Percentiles rank a stretch among this genome's conserved stretches.
Evolutionary conservation across 2,113 vertebrate genomes (phyloP).

Genomic region (Anoura caudifer): DNA sequence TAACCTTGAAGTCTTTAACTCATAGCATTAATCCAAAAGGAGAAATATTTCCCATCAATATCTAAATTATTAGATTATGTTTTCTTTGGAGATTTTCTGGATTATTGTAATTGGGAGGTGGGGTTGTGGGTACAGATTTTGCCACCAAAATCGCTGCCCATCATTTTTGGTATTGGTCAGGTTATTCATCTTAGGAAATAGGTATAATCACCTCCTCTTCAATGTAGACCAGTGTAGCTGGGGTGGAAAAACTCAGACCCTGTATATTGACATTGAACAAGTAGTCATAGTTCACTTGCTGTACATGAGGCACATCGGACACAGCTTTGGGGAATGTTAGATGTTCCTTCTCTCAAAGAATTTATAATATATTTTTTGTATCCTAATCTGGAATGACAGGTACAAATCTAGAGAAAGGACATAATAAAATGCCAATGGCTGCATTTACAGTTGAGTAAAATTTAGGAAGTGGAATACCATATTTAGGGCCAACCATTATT

Average conservation of each 20-base stretch:
- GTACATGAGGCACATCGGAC: neutral
- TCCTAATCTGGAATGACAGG: neutral
- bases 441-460: neutral
- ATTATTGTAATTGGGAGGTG: neutral
- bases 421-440: neutral
- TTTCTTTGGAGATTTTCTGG: neutral
- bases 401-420: neutral
- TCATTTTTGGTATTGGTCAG: neutral
- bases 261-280: neutral
- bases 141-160: neutral
- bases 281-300: neutral
- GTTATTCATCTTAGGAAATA: neutral
- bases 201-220: neutral
- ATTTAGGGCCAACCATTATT: neutral
- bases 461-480: neutral
- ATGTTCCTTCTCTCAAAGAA: neutral
- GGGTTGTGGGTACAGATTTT: neutral
- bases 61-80: constrained; percentile 25
- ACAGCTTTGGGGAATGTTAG: neutral
- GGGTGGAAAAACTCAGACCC: neutral
- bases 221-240: neutral
- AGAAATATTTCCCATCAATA: constrained; percentile 34
- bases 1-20: constrained; percentile 38
- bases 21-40: neutral
- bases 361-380: neutral